These are phyloP conservation scores for Tragulus kanchil DNA, from an alignment of 2,113 vertebrate genomes.

Conservation along the genomic window DNA sequence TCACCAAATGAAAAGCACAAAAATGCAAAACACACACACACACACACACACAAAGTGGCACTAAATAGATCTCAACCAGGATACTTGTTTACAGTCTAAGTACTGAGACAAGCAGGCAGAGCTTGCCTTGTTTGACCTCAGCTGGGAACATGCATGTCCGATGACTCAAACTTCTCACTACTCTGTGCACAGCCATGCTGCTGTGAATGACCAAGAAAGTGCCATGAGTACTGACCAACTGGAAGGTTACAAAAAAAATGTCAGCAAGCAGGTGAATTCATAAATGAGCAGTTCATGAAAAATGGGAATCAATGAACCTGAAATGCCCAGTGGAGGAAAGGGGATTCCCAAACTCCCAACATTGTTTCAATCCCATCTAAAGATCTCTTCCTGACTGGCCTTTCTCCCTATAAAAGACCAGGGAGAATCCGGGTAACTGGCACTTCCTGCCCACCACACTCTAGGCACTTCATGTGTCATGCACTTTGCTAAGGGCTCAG, in stretches of 20 bases:
- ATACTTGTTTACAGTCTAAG: neutral
- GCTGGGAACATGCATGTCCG: rapidly evolving
- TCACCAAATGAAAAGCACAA: neutral
- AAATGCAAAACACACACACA: neutral
- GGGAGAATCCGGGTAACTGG: neutral
- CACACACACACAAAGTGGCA: neutral
- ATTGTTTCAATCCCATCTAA: neutral
- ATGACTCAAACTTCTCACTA: neutral
- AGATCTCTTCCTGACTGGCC: neutral
- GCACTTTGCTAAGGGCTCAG: neutral
- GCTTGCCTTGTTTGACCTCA: neutral
- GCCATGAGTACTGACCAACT: neutral
- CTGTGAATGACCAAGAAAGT: neutral
- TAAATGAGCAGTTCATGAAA: neutral
- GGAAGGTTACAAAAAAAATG: neutral
- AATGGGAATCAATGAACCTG: neutral
- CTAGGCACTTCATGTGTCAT: rapidly evolving
- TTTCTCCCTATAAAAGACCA: neutral
- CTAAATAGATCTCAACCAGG: neutral
- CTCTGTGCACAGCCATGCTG: rapidly evolving
- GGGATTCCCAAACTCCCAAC: neutral
- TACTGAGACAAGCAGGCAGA: neutral
- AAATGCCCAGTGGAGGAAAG: neutral
- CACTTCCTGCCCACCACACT: neutral
- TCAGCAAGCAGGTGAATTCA: neutral